Conservation (phyloP, 2,797 vertebrate genomes). For the Pantherophis alleghaniensis region DNA sequence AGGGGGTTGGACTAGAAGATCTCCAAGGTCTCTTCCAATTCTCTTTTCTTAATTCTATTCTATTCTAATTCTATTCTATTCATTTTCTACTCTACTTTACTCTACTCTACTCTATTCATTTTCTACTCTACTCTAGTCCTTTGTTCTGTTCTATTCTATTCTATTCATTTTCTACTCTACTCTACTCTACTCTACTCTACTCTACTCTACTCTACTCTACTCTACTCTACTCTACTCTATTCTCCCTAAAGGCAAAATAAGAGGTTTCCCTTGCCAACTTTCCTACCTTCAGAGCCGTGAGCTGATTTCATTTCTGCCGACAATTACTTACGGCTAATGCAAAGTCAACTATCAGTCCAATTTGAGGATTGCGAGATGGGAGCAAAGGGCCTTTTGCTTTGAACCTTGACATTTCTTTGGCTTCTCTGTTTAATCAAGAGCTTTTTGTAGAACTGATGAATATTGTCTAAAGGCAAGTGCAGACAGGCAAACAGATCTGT, state of each 20-base stretch:
- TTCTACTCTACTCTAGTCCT: no score
- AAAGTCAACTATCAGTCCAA: slow-evolving; percentile 54
- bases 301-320: slow-evolving; percentile 56
- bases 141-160: no score
- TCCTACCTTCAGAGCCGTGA: slow-evolving; percentile 38
- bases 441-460: slow-evolving; percentile 77
- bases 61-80: no score
- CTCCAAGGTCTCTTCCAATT: background rate
- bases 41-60: background rate
- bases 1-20: background rate
- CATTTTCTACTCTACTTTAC: no score
- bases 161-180: no score
- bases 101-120: no score
- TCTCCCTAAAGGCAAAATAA: background rate
- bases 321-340: slow-evolving; percentile 40
- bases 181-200: no score
- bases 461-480: slow-evolving; percentile 79
- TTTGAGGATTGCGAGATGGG: slow-evolving; percentile 48
- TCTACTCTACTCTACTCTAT: no score
- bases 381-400: slow-evolving; percentile 35
- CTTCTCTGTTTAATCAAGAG: slow-evolving; percentile 65
- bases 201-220: no score
- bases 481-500: slow-evolving; percentile 78
- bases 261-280: slow-evolving; percentile 34
- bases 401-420: slow-evolving; percentile 64